Evolutionary conservation across 2,113 vertebrate species (phyloP), one percentile per base, ranked within the genome.

Genomic region (Aythya baeri): DNA sequence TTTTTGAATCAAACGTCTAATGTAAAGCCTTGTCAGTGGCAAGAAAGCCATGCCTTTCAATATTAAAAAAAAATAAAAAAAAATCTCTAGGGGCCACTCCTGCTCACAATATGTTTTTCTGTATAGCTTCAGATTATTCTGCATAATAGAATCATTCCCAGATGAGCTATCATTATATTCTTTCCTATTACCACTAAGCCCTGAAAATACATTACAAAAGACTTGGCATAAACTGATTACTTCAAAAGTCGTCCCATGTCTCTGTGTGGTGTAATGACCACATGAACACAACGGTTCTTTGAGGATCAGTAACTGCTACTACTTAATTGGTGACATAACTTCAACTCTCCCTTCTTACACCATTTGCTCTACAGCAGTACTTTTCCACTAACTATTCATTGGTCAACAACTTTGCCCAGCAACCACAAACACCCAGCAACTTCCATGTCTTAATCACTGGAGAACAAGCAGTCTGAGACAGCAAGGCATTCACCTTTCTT

Each of bases 231-330:
- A 96, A 94, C 49, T 67, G 76, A 88, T 94, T 72, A 44, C 43
- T 91, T 96, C 82, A 82, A 93, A 94, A 95, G 84, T 90, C 16
- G 13, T 72, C 93, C 70, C 36, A 12, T 94, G 91, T 82, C 84
- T 72, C 71, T 66, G 46, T 21, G 46, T 49, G 46, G 46, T 3
- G 20, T 49, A 49, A 49, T 22, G 46, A 11, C 46, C 20, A 49
- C 46, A 49, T 21, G 9, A 10, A 49, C 46, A 49, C 46, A 20
- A 49, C 9, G 10, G 46, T 49, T 49, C 46, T 49, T 49, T 49
- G 21, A 49, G 46, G 46, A 49, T 22, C 20, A 22, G 46, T 49
- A 22, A 22, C 46, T 22, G 46, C 46, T 49, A 49, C 46, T 11
- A 49, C 20, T 49, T 49, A 21, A 49, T 22, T 49, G 46, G 11